phyloP scores from a whole-genome alignment of 2,113 vertebrate species.

The Tonatia bakeri region DNA sequence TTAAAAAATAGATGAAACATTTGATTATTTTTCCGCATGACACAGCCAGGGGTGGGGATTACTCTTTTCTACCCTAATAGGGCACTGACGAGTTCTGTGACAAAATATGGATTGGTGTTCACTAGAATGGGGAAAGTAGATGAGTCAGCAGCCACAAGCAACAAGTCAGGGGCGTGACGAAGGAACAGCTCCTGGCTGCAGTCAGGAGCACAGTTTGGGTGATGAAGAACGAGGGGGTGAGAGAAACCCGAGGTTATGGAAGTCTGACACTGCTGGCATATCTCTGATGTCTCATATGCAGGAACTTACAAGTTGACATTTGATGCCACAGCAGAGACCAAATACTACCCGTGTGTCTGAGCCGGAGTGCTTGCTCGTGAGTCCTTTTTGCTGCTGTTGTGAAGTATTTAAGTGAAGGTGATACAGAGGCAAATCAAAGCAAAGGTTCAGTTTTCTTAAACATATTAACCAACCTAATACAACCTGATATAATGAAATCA shows the following conservation, averaged over 20 bases:
- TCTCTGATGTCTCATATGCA: background rate
- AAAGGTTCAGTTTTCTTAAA: background rate
- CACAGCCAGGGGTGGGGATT: background rate
- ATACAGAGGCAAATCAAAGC: slow-evolving; percentile 18
- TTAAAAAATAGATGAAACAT: slow-evolving; percentile 10
- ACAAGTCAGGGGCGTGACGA: background rate
- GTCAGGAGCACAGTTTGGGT: background rate
- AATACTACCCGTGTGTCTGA: background rate
- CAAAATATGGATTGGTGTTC: slow-evolving; percentile 15
- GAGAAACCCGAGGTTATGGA: background rate
- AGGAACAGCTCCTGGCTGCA: background rate
- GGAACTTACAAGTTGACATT: background rate
- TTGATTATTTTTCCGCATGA: background rate
- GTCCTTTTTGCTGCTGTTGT: background rate
- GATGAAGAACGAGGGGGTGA: background rate
- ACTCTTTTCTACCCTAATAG: background rate
- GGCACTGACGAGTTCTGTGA: background rate
- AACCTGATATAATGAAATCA: slow-evolving; percentile 8
- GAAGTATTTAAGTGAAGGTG: slow-evolving; percentile 24
- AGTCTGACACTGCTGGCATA: background rate
- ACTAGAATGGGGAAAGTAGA: background rate
- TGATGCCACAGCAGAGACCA: background rate
- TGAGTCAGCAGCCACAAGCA: background rate
- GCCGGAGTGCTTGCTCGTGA: too few relatives aligned
- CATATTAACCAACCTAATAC: background rate